A percentile compares a stretch with the other conserved stretches of the same genome.
Evolutionary conservation across 2,113 vertebrate genomes (phyloP).

Genomic region (Heterochromis multidens): DNA sequence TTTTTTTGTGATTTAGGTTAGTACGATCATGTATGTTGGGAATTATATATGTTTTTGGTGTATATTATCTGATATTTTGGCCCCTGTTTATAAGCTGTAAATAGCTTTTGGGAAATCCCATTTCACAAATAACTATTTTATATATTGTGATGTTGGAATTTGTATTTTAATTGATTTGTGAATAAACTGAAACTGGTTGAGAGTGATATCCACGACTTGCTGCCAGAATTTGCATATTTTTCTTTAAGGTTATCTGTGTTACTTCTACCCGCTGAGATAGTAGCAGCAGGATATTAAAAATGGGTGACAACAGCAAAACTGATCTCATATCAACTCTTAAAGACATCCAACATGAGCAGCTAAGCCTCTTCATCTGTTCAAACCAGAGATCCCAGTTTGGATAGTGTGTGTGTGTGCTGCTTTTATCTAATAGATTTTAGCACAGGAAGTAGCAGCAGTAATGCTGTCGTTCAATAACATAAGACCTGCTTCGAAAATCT

Average conservation of each 20-base stretch:
- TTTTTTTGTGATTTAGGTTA: not conserved
- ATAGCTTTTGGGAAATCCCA: not conserved
- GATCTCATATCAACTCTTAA: not conserved
- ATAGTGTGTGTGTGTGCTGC: too few relatives aligned
- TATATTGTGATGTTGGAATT: not conserved
- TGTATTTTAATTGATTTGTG: not conserved
- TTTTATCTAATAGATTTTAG: not conserved
- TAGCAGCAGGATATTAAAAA: not conserved
- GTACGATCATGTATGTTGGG: not conserved
- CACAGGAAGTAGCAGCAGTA: not conserved
- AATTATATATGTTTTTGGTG: not conserved
- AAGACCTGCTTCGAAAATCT: too few relatives aligned
- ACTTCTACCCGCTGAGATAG: not conserved
- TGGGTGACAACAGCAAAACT: not conserved
- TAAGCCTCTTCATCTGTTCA: too few relatives aligned
- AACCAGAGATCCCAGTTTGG: too few relatives aligned
- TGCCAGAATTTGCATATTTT: not conserved
- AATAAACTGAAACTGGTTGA: not conserved
- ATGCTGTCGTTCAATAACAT: too few relatives aligned
- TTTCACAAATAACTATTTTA: not conserved
- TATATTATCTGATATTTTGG: not conserved
- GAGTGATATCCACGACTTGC: not conserved
- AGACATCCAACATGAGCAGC: not conserved
- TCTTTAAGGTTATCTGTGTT: not conserved
- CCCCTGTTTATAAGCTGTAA: not conserved